Evolutionary conservation across 2,113 vertebrate genomes (phyloP), one percentile per base, ranked within the genome.

Genomic region (Paratilapia polleni): DNA sequence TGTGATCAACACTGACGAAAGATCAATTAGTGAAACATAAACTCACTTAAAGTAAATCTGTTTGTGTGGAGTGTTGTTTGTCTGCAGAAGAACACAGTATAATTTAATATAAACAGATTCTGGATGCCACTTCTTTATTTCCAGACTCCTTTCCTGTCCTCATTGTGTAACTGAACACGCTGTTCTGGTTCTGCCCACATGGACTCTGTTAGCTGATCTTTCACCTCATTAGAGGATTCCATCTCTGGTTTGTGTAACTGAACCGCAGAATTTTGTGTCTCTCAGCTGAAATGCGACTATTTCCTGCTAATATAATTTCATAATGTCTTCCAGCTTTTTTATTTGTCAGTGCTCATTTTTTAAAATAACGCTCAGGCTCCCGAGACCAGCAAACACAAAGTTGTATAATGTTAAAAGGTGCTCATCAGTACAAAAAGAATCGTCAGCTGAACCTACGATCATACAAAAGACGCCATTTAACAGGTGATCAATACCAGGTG

Each of bases 161-260:
- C 8, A 15, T 84, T 89, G 82, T 77, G 79, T 64, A 85, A 93
- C 91, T 13, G 73, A 82, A 62, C 68, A 1, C 41, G 17, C 17
- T 77, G 76, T 77, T 85, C 85, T 84, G 85, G 82, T 86, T 82
- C 73, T 52, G 17, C 62, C 85, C 91, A 90, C 87, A 87, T 89
- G 54, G 36, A 63, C 59, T 90, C 78, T 66, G 85, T 85, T 82
- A 68, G 81, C 66, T 5, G 86, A 89, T 81, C 90, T 77, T 86
- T 83, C 8, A 84, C 87, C 91, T 94, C 89, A 87, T 91, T 89
- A 88, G 52, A 76, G 68, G 75, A 83, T 70, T 90, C 87, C 73
- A 79, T 78, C 83, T 89, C 91, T 93, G 88, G 34, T 91, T 88
- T 91, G 81, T 87, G 87, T 90, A 73, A 87, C 85, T 9, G 3